Base-by-base conservation (phyloP, 2,888 invertebrate genomes). In the Leucophenga maculata region DNA sequence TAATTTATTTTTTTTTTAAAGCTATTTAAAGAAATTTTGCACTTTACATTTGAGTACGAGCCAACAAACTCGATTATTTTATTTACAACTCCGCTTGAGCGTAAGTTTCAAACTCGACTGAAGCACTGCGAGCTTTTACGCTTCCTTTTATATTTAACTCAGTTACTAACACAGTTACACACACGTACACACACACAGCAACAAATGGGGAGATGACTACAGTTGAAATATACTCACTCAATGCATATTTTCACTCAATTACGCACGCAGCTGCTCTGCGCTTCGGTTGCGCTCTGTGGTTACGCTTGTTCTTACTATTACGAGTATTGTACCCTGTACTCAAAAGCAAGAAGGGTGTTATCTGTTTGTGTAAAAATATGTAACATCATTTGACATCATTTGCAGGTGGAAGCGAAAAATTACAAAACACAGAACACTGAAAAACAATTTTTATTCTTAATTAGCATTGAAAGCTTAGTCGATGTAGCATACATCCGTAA, bases 61-160 rank as follows among this genome's bases (percentile, higher is more conserved):
- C 86, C 84, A 85, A 85, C 83, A 84, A 85, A 86, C 85, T 86
- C 86, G 80, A 84, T 79, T 20, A 48, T 64, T 14, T 84, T 82
- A 83, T 84, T 84, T 82, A 83, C 80, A 85, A 85, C 84, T 86
- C 86, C 86, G 81, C 86, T 82, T 85, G 80, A 85, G 86, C 83
- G 84, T 84, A 88, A 87, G 88, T 87, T 86, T 86, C 84, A 86
- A 87, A 88, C 88, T 88, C 88, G 88, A 88, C 88, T 88, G 84
- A 87, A 83, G 84, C 80, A 69, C 77, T 77, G 76, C 76, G 78
- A 85, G 83, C 74, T 79, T 81, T 82, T 77, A 39, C 64, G 68
- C 71, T 78, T 75, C 73, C 83, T 86, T 86, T 86, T 80, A 80
- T 64, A 48, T 39, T 39, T 39, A 39, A 39, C 39, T 39, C 9